Base-by-base conservation (phyloP, 2,113 vertebrate genomes). In the Dendrocopos noguchii region DNA sequence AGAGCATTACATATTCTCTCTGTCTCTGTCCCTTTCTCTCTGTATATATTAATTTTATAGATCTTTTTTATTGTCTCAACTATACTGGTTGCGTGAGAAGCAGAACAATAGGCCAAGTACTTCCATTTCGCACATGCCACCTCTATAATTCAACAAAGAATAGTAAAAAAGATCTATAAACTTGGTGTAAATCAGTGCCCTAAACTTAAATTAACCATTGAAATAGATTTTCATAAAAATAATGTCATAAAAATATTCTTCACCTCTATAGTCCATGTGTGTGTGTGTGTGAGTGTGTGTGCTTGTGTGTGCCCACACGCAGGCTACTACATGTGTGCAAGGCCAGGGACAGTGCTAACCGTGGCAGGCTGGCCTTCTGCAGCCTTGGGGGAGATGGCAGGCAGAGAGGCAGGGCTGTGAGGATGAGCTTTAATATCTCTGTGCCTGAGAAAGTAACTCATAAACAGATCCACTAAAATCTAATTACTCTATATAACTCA, bases 31-130 rank as follows among this genome's bases (percentile, higher is more conserved):
- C 95, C 92, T 96, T 97, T 97, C 94, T 95, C 95, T 97, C 95
- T 97, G 97, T 98, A 98, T 98, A 97, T 97, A 98, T 98, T 98
- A 97, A 97, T 98, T 98, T 98, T 98, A 98, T 98, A 97, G 98
- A 98, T 98, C 97, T 97, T 97, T 98, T 98, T 98, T 98, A 98
- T 97, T 98, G 97, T 98, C 97, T 97, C 97, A 96, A 96, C 96
- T 97, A 97, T 95, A 96, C 94, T 94, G 96, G 96, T 96, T 98
- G 97, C 96, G 92, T 98, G 97, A 98, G 97, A 96, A 98, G 98
- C 97, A 98, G 97, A 98, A 98, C 98, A 98, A 98, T 98, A 97
- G 97, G 97, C 97, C 97, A 97, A 97, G 96, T 94, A 93, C 97
- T 97, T 97, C 97, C 96, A 98, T 98, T 98, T 97, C 97, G 97